Percentiles rank a stretch among this genome's conserved stretches.
These are phyloP conservation scores for Crotalus tigris DNA, from an alignment of 2,113 vertebrate genomes.

Conservation along the genomic window DNA sequence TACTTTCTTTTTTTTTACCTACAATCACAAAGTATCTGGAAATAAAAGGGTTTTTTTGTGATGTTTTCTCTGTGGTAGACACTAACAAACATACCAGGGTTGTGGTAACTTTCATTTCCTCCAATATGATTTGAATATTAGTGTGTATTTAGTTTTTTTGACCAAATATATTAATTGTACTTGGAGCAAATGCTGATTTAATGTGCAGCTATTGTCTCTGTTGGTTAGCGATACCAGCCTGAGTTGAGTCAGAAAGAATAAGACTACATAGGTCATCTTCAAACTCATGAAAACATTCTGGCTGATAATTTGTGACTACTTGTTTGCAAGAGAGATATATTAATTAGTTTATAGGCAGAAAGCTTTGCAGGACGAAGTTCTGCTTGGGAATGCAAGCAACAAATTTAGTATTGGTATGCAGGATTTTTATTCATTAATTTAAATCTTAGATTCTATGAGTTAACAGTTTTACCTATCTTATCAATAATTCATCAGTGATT, in stretches of 20 bases:
- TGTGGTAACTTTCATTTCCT: neutral
- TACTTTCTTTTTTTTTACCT: neutral
- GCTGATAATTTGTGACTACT: neutral
- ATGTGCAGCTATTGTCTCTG: neutral
- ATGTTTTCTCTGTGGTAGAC: neutral
- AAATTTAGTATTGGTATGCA: neutral
- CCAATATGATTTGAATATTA: neutral
- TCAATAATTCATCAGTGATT: neutral
- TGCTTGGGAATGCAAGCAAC: neutral
- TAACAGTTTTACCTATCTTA: neutral
- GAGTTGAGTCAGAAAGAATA: neutral
- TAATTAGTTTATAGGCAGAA: neutral
- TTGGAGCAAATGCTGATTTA: neutral
- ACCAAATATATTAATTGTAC: rapidly evolving
- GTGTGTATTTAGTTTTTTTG: neutral
- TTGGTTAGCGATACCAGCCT: neutral
- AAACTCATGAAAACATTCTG: neutral
- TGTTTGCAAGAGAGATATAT: neutral
- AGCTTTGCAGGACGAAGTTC: neutral
- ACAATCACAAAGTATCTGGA: neutral
- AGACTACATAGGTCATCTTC: neutral
- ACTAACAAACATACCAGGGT: neutral
- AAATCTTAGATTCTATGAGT: neutral
- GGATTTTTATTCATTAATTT: neutral
- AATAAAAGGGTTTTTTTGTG: neutral